These are phyloP conservation scores for Machaerirhynchus nigripectus DNA, from an alignment of 2,113 vertebrate genomes.

Conservation along the genomic window DNA sequence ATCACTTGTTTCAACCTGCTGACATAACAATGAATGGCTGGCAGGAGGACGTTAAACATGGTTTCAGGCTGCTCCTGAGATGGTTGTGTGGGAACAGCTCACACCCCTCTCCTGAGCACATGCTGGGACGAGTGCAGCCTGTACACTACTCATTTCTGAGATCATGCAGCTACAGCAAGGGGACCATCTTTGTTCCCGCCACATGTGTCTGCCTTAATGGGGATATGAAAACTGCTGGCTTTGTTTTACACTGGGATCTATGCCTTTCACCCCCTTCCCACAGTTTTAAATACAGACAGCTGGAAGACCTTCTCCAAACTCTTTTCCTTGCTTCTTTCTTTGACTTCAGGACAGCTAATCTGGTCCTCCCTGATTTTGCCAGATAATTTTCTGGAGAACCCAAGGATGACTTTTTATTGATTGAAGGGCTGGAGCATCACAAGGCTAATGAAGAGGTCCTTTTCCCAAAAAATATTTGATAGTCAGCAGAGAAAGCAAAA, in stretches of 20 bases:
- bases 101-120: background rate
- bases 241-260: background rate
- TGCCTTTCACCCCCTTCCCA: background rate
- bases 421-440: background rate
- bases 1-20: background rate
- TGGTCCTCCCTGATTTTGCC: background rate
- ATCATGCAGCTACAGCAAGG: background rate
- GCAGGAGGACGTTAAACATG: background rate
- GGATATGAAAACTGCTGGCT: background rate
- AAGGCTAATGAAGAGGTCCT: background rate
- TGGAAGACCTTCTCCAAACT: background rate
- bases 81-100: background rate
- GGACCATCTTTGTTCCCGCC: background rate
- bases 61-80: background rate
- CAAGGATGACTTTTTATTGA: background rate
- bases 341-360: background rate
- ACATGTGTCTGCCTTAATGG: background rate
- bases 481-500: background rate
- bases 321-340: background rate
- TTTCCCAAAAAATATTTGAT: background rate
- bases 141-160: background rate
- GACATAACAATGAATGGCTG: background rate
- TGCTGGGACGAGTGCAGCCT: accelerated
- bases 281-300: background rate
- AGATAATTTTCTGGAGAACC: background rate